These are phyloP conservation scores for Platycercus adscitus DNA, from an alignment of 2,113 vertebrate species.

Conservation along the genomic window DNA sequence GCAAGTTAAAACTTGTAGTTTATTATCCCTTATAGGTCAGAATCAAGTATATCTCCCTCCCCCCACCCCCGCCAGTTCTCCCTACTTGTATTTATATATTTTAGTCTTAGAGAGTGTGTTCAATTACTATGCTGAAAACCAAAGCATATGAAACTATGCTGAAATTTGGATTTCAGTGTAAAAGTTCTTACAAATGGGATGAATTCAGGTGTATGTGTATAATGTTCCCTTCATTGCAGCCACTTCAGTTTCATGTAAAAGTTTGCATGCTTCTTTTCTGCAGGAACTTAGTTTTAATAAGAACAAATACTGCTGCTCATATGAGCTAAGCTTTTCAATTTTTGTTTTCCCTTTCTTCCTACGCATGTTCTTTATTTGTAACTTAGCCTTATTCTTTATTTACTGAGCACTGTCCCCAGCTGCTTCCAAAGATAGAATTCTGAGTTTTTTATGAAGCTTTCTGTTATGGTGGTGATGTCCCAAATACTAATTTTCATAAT, in stretches of 20 bases:
- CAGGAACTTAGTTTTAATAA: background rate
- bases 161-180: background rate
- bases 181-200: background rate
- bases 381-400: constrained; percentile 24
- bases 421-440: constrained; percentile 10
- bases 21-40: background rate
- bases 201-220: background rate
- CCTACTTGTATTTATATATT: background rate
- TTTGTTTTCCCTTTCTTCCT: background rate
- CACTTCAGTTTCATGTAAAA: background rate
- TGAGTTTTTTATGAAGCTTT: constrained; percentile 11
- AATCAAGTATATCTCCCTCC: background rate
- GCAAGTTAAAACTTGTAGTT: background rate
- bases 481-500: constrained; percentile 2
- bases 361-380: background rate
- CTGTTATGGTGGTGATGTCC: background rate
- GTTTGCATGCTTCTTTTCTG: background rate
- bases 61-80: rapidly evolving
- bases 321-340: background rate
- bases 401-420: background rate
- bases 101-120: background rate
- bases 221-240: background rate
- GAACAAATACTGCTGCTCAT: background rate
- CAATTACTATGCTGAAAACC: background rate
- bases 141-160: background rate